Evolutionary conservation across 2,113 vertebrate species (phyloP), one percentile per base, ranked within the genome.

Genomic region (Spilogale gracilis): DNA sequence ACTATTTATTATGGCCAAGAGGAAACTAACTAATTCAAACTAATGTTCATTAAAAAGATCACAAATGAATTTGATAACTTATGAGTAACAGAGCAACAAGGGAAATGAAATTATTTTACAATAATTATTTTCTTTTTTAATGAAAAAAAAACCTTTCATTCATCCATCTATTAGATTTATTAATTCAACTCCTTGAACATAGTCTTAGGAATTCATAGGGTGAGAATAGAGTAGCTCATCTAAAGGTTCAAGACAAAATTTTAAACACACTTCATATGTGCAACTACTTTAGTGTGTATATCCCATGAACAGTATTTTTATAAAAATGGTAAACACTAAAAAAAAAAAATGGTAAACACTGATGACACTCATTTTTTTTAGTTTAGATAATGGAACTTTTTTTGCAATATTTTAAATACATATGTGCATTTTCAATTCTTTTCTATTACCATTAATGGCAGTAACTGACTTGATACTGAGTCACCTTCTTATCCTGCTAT

Each of bases 31-130:
- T 63, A 92, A 83, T 78, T 96, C 30, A 65, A 89, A 89, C 63
- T 27, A 90, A 93, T 48, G 56, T 17, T 95, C 25, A 58, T 67
- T 73, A 83, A 23, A 89, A 93, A 20, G 30, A 82, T 58, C 74
- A 91, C 45, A 93, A 95, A 79, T 93, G 3, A 85, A 88, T 65
- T 73, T 88, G 71, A 73, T 60, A n/a, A 88, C 13, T 86, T 87
- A 71, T 60, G 71, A 96, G 74, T 14, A 91, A 87, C 67, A 83
- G 4, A 91, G 12, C n/a, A 89, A 60, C 18, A 71, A 60, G 58
- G 21, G 23, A 63, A 90, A 81, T 69, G 32, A 10, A 63, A 93
- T 92, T 56, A 81, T 32, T 95, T 95, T 63, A 73, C 18, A 56
- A 78, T 56, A 43, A 56, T 63, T 58, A 32, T 74, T 60, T 93